Conservation (phyloP, 1,140 invertebrate genomes). For the Papilio polyxenes region DNA sequence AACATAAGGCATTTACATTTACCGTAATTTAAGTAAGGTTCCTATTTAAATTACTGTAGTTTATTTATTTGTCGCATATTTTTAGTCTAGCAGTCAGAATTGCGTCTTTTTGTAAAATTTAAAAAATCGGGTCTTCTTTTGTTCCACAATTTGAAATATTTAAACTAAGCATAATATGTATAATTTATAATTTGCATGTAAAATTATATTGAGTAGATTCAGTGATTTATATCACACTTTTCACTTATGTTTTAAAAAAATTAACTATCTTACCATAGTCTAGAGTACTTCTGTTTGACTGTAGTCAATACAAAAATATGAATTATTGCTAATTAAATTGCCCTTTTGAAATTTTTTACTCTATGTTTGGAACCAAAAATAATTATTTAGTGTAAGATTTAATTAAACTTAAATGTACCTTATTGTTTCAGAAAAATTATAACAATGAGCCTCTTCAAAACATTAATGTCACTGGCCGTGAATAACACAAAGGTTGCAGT, state of each 20-base stretch:
- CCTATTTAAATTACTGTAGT: not conserved
- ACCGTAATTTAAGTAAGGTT: not conserved
- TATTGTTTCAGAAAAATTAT: slow-evolving; percentile 43
- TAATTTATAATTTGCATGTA: not conserved
- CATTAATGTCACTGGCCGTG: slow-evolving; percentile 53
- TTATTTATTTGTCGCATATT: not conserved
- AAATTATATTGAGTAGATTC: too few species aligned
- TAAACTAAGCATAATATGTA: not conserved
- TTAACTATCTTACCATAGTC: too few species aligned
- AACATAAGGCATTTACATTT: not conserved
- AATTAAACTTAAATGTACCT: not conserved
- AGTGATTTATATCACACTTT: too few species aligned
- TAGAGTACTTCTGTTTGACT: too few species aligned
- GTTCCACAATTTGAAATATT: not conserved
- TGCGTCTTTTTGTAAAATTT: not conserved
- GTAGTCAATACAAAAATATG: too few species aligned
- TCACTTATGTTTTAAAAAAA: too few species aligned
- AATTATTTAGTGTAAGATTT: not conserved
- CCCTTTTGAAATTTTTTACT: too few species aligned
- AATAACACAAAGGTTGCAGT: slow-evolving; percentile 55
- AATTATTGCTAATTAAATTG: too few species aligned
- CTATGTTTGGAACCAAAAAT: too few species aligned
- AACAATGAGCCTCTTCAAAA: slow-evolving; percentile 62
- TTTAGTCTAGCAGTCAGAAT: not conserved
- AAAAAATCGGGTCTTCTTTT: not conserved